Conservation (phyloP, 2,888 invertebrate species). For the Stramonita haemastoma region DNA sequence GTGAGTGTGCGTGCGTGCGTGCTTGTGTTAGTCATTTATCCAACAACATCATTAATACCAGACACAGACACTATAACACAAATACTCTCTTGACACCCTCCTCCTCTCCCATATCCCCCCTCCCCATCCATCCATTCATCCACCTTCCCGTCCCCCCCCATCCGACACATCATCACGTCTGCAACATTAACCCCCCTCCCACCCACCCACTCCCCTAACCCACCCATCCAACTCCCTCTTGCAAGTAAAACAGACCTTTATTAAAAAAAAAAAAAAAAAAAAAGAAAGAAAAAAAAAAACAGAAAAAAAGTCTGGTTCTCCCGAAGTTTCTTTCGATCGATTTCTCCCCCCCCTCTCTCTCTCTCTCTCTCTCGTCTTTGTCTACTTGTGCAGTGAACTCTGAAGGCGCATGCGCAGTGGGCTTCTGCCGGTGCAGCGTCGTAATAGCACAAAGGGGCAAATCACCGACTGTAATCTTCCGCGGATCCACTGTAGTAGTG, state of each 20-base stretch:
- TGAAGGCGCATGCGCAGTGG: slow-evolving; percentile 67
- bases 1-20: neutral
- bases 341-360: neutral
- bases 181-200: neutral
- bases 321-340: neutral
- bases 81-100: too few species aligned
- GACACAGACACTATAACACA: too few species aligned
- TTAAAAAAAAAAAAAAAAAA: too few species aligned
- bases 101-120: neutral
- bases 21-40: neutral
- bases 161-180: neutral
- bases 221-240: too few species aligned
- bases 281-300: too few species aligned
- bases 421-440: slow-evolving; percentile 73
- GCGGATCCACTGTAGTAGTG: neutral
- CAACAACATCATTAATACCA: neutral
- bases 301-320: neutral
- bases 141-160: neutral
- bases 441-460: slow-evolving; percentile 62
- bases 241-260: too few species aligned
- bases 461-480: slow-evolving; percentile 54
- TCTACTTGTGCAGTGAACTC: slow-evolving; percentile 57
- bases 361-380: neutral
- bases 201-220: too few species aligned
- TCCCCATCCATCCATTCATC: neutral